phyloP scores from a whole-genome alignment of 2,797 vertebrate genomes.

The Stomatorhinus walkeri region DNA sequence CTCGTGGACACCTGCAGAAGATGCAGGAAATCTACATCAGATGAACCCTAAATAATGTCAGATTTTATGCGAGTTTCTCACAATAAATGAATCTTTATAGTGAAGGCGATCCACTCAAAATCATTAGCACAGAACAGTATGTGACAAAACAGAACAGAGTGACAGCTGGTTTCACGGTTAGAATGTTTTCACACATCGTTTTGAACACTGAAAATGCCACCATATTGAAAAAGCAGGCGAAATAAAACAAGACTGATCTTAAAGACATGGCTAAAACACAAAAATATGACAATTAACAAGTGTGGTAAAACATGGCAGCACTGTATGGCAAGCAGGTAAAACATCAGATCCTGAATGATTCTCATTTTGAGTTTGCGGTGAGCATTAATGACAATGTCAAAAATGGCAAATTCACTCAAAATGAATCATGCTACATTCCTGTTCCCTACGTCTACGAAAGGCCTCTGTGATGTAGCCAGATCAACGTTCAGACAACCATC shows the following conservation, averaged over 20 bases:
- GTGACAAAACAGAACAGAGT: not conserved
- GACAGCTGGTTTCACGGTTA: not conserved
- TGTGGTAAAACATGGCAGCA: not conserved
- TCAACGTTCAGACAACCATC: not conserved
- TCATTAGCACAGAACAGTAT: not conserved
- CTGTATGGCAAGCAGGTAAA: not conserved
- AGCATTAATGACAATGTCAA: not conserved
- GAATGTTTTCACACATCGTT: not conserved
- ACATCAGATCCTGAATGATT: not conserved
- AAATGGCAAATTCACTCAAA: not conserved
- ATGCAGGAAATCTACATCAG: not conserved
- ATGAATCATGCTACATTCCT: not conserved
- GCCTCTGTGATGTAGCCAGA: not conserved
- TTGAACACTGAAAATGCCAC: not conserved
- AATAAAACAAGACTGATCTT: not conserved
- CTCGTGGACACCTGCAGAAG: constrained; percentile 71
- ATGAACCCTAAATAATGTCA: not conserved
- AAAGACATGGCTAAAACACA: not conserved
- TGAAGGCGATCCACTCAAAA: not conserved
- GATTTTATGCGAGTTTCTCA: not conserved
- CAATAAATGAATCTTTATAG: not conserved
- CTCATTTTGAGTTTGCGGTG: not conserved
- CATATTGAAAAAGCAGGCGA: not conserved
- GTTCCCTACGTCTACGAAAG: not conserved
- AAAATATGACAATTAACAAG: not conserved